Evolutionary conservation across 2,888 invertebrate species (phyloP).

Genomic region (Polyploca ridens): DNA sequence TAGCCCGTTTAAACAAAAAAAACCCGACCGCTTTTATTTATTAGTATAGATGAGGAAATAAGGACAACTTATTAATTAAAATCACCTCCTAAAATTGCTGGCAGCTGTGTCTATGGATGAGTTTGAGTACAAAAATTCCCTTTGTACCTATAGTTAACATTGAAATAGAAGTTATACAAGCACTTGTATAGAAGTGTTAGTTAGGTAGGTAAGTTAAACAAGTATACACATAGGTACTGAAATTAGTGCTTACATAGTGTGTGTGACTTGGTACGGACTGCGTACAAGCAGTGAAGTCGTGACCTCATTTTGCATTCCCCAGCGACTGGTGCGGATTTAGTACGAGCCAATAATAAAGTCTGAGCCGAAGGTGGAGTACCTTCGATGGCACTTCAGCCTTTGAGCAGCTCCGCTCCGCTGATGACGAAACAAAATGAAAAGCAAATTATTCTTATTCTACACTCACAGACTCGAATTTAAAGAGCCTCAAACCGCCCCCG

Average conservation of each 20-base stretch:
- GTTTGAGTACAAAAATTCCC: too few species aligned
- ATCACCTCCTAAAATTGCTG: too few species aligned
- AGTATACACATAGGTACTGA: background rate
- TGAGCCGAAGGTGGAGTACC: slow-evolving; percentile 55
- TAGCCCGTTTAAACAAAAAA: too few species aligned
- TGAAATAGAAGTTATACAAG: background rate
- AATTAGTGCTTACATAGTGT: slow-evolving; percentile 13
- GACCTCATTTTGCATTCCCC: slow-evolving; percentile 76
- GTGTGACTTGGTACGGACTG: slow-evolving; percentile 14
- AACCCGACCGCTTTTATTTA: too few species aligned
- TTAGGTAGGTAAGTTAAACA: background rate
- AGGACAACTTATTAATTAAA: too few species aligned
- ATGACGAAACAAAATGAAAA: slow-evolving; percentile 75
- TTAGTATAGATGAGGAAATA: too few species aligned
- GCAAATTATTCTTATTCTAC: slow-evolving; percentile 72
- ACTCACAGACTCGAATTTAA: slow-evolving; percentile 57
- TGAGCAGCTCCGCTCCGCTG: slow-evolving; percentile 63
- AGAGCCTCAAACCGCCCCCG: slow-evolving; percentile 53
- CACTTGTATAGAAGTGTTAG: background rate
- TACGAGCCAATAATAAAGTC: slow-evolving; percentile 80
- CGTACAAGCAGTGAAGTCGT: slow-evolving; percentile 37
- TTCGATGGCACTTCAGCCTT: slow-evolving; percentile 74
- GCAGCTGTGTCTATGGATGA: too few species aligned
- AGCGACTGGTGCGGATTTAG: slow-evolving; percentile 56
- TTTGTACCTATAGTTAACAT: too few species aligned